A percentile compares a stretch with the other conserved stretches of the same genome.
Conservation (phyloP, 1,140 invertebrate genomes). For the Riptortus pedestris region DNA sequence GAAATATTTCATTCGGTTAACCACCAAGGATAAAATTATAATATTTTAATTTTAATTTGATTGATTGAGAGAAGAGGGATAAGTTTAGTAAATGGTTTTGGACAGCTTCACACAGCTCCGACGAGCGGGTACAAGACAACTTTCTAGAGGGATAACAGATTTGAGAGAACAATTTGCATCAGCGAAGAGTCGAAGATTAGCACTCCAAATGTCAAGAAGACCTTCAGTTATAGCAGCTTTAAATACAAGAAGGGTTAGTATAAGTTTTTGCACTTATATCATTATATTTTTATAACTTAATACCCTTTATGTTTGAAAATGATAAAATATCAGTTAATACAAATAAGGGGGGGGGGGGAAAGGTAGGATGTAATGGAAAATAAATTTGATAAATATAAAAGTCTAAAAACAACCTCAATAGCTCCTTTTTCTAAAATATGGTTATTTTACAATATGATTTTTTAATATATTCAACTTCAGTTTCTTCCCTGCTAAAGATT, state of each 20-base stretch:
- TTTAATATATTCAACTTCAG: no score
- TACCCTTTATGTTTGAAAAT: not conserved
- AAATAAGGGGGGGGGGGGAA: not conserved
- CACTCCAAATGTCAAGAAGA: constrained; percentile 12
- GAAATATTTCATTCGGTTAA: not conserved
- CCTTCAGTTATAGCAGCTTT: constrained; percentile 10
- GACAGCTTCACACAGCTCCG: constrained; percentile 16
- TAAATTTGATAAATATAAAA: no score
- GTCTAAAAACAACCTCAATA: no score
- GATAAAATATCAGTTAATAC: not conserved
- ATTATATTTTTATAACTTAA: not conserved
- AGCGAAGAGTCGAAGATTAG: constrained; percentile 6
- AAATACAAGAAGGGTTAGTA: constrained; percentile 6
- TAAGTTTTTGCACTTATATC: not conserved
- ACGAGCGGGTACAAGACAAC: not conserved
- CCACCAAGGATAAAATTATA: not conserved
- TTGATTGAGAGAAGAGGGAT: constrained; percentile 8
- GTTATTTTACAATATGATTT: no score
- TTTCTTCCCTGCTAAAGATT: no score
- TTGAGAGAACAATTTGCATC: constrained; percentile 5
- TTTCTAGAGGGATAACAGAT: not conserved
- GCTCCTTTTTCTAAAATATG: no score
- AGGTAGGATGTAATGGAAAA: no score
- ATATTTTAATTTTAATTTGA: not conserved
- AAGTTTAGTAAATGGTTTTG: constrained; percentile 17